phyloP scores from a whole-genome alignment of 2,113 vertebrate genomes.

The Rhombomys opimus region DNA sequence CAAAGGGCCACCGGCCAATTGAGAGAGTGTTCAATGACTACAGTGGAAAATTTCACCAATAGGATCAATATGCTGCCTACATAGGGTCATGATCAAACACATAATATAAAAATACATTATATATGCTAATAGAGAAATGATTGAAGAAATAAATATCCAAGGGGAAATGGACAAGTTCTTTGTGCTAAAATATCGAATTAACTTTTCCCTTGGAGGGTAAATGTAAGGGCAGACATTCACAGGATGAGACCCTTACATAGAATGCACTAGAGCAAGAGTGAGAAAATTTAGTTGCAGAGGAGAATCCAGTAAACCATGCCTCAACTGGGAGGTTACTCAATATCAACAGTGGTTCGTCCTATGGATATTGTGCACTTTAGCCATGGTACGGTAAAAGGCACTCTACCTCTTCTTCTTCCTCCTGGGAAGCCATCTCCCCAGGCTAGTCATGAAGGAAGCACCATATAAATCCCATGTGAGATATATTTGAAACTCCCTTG shows the following conservation, averaged over 20 bases:
- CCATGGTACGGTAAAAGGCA: background rate
- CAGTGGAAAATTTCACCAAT: background rate
- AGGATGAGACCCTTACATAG: background rate
- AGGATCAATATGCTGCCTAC: background rate
- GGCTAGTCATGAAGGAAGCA: background rate
- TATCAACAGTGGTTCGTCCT: fast-evolving
- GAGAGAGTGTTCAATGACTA: background rate
- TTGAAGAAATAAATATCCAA: background rate
- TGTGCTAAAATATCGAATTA: background rate
- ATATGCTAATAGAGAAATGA: background rate
- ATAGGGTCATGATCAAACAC: background rate
- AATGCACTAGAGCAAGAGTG: background rate
- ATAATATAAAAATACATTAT: background rate
- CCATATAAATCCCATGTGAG: background rate
- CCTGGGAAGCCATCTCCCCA: background rate
- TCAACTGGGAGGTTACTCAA: background rate
- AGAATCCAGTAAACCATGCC: background rate
- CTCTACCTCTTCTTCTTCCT: background rate
- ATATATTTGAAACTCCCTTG: background rate
- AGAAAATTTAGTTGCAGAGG: background rate
- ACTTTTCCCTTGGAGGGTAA: background rate
- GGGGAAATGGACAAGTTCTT: background rate
- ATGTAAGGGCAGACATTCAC: no score
- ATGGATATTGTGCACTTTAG: fast-evolving
- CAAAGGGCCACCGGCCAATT: no score